These are phyloP conservation scores for Thera obeliscata DNA, from an alignment of 2,888 invertebrate genomes.

Conservation along the genomic window DNA sequence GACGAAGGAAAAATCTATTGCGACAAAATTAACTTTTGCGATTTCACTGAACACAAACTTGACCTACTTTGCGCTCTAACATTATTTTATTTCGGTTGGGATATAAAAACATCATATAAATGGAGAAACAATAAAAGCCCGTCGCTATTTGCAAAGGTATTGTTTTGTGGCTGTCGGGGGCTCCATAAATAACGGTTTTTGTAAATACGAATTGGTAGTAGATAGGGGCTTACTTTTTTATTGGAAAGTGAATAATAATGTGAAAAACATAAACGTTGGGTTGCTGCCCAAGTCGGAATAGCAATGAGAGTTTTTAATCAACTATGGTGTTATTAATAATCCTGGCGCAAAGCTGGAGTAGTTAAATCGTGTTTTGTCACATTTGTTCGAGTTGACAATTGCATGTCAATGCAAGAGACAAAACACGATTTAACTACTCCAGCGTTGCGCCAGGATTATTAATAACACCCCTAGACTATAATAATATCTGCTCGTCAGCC, in stretches of 20 bases:
- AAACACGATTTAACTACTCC: no score
- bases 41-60: conserved; percentile 49
- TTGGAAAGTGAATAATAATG: not conserved
- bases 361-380: no score
- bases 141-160: conserved; percentile 26
- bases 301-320: no score
- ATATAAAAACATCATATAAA: conserved; percentile 48
- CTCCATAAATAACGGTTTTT: conserved; percentile 18
- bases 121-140: conserved; percentile 37
- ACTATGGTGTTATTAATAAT: no score
- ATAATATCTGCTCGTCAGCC: no score
- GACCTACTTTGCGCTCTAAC: conserved; percentile 45
- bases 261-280: not conserved
- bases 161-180: conserved; percentile 22
- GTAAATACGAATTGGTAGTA: conserved; percentile 9
- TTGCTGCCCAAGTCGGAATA: no score
- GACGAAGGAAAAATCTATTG: conserved; percentile 48
- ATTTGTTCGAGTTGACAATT: no score
- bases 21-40: conserved; percentile 48
- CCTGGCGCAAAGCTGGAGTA: no score
- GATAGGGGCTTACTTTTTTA: not conserved
- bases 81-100: conserved; percentile 39
- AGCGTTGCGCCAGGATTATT: no score
- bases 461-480: no score
- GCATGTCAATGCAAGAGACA: no score